Evolutionary conservation across 2,113 vertebrate species (phyloP).

Genomic region (Jaculus jaculus): DNA sequence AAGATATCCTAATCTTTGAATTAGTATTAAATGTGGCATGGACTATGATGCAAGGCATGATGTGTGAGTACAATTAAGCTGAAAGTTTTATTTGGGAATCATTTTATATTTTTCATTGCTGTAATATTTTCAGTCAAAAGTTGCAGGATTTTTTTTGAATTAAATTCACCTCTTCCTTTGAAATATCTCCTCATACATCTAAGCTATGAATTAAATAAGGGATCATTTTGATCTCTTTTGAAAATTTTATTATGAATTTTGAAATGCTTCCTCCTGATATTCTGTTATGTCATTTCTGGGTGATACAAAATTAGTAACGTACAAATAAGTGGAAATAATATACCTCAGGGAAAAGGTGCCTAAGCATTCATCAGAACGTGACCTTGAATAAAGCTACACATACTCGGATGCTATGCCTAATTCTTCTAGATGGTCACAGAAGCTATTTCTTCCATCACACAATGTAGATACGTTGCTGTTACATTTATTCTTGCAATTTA

Average conservation of each 20-base stretch:
- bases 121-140: constrained; percentile 35
- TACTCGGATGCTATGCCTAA: not conserved
- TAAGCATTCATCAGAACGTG: constrained; percentile 46
- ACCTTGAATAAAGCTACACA: not conserved
- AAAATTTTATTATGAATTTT: constrained; percentile 66
- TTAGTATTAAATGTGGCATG: not conserved
- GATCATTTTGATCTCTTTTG: constrained; percentile 58
- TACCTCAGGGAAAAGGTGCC: not conserved
- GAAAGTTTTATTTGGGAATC: not conserved
- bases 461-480: not conserved
- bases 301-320: constrained; percentile 51
- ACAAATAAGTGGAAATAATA: constrained; percentile 39
- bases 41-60: not conserved
- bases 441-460: not conserved
- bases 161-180: constrained; percentile 35
- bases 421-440: constrained; percentile 2
- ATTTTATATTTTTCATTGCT: constrained; percentile 14
- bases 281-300: constrained; percentile 18
- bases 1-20: not conserved
- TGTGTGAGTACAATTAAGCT: not conserved
- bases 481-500: constrained; percentile 12
- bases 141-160: not conserved
- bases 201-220: constrained; percentile 67
- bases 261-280: constrained; percentile 44
- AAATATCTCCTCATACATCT: constrained; percentile 53